A percentile compares a stretch with the other conserved stretches of the same genome.
Evolutionary conservation across 2,113 vertebrate genomes (phyloP).

Genomic region (Corythoichthys intestinalis): DNA sequence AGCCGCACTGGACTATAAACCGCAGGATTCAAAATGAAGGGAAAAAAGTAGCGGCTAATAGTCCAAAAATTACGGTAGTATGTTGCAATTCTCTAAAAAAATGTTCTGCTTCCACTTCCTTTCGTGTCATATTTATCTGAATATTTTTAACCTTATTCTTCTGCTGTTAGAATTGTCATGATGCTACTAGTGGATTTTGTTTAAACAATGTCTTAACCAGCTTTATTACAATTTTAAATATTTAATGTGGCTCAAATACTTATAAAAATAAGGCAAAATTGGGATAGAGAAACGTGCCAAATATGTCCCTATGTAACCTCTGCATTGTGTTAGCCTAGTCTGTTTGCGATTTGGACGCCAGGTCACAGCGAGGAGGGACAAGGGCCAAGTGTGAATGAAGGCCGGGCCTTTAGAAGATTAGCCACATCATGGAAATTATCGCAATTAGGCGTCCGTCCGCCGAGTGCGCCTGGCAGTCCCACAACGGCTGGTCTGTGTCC

Average conservation of each 20-base stretch:
- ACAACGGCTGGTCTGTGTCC: constrained; percentile 56
- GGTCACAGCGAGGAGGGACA: constrained; percentile 33
- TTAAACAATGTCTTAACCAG: background rate
- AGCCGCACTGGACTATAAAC: no score
- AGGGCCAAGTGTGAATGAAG: constrained; percentile 56
- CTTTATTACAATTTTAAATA: background rate
- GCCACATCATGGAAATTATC: constrained; percentile 68
- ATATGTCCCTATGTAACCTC: background rate
- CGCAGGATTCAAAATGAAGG: no score
- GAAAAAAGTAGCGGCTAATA: no score
- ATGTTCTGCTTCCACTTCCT: no score
- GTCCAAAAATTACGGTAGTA: no score
- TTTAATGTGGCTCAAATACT: background rate
- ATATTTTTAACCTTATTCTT: no score
- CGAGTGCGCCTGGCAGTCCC: constrained; percentile 52
- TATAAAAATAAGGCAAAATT: no score
- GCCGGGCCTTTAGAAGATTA: constrained; percentile 63
- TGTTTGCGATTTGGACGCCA: constrained; percentile 8
- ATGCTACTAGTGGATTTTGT: no score
- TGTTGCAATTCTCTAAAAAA: no score
- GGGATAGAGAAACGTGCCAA: no score
- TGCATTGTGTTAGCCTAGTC: constrained; percentile 4
- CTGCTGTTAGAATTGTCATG: no score
- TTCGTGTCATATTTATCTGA: no score
- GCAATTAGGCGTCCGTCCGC: constrained; percentile 64